These are phyloP conservation scores for Halisarca cf. caerulea DNA, from an alignment of 37 sponge, comb jelly and placozoan species.

Conservation along the genomic window DNA sequence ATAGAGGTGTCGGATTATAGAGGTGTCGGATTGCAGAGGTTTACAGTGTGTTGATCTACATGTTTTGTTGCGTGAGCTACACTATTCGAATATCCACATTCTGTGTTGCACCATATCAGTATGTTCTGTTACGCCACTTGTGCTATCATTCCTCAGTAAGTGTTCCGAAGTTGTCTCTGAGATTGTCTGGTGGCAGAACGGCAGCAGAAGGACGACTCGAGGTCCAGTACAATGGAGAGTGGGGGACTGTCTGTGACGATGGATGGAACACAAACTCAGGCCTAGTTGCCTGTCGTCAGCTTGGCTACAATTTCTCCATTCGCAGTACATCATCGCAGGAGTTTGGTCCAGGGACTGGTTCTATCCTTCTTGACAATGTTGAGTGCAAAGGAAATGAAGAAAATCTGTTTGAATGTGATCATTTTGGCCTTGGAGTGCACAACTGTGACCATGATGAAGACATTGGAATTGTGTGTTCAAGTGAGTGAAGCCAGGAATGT, in stretches of 20 bases:
- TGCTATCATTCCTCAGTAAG: no score
- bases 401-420: slow-evolving; percentile 26
- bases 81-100: no score
- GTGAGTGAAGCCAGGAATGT: not conserved
- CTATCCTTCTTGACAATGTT: slow-evolving; percentile 38
- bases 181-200: not conserved
- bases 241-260: slow-evolving; percentile 54
- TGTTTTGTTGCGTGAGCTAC: no score
- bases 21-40: no score
- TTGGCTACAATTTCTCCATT: slow-evolving; percentile 13
- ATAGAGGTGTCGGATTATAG: no score
- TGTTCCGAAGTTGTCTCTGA: not conserved
- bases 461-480: not conserved
- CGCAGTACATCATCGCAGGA: not conserved
- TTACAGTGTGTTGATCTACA: no score
- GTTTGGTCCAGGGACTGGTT: slow-evolving; percentile 32
- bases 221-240: slow-evolving; percentile 15
- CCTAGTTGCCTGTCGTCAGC: slow-evolving; percentile 31
- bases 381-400: slow-evolving; percentile 44
- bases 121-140: no score
- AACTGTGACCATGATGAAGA: slow-evolving; percentile 20
- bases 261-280: not conserved
- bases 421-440: not conserved
- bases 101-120: no score
- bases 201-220: slow-evolving; percentile 30